A percentile compares a stretch with the other conserved stretches of the same genome.
Conservation (phyloP, 2,113 vertebrate species). For the Australoheros scitulus region DNA sequence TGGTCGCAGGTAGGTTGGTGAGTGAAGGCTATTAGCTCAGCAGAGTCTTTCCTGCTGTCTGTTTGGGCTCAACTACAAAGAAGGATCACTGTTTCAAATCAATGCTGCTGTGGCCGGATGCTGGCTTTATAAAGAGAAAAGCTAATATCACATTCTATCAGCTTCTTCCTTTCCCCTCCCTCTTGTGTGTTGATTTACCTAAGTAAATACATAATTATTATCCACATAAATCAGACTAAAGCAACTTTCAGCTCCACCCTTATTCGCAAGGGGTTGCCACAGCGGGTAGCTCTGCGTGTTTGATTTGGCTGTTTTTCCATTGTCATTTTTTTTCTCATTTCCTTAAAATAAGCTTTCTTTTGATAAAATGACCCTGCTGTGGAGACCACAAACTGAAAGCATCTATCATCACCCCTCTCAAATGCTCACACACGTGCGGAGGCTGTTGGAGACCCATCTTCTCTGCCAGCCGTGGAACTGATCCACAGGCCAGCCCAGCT, state of each 20-base stretch:
- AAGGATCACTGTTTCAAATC: slow-evolving; percentile 48
- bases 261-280: neutral
- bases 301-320: neutral
- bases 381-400: neutral
- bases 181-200: neutral
- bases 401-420: neutral
- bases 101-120: slow-evolving; percentile 36
- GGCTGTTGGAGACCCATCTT: neutral
- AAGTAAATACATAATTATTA: neutral
- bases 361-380: slow-evolving; percentile 4
- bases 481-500: neutral
- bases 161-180: neutral
- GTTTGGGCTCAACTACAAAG: slow-evolving; percentile 47
- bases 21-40: slow-evolving; percentile 48
- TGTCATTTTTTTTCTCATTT: neutral
- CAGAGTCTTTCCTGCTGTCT: slow-evolving; percentile 33
- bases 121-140: slow-evolving; percentile 6
- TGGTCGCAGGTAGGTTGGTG: slow-evolving; percentile 20
- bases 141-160: slow-evolving; percentile 24
- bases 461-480: neutral
- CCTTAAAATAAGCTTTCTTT: neutral
- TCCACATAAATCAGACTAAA: neutral
- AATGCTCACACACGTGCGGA: neutral
- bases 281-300: neutral
- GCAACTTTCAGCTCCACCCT: neutral